These are phyloP conservation scores for Drosophila buzzatii DNA, from an alignment of 2,888 invertebrate species.

Conservation along the genomic window DNA sequence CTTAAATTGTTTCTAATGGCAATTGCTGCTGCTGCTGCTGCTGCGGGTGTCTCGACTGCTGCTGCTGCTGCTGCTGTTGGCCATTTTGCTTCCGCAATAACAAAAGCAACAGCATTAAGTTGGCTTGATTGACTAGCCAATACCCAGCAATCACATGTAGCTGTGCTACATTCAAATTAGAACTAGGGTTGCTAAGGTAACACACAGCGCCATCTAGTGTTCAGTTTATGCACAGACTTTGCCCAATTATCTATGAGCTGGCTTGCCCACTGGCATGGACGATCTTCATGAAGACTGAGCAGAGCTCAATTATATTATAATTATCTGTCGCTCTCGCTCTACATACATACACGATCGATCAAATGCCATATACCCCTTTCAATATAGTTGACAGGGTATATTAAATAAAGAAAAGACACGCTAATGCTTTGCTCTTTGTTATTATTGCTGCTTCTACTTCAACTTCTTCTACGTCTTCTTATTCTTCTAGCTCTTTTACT, in stretches of 20 bases:
- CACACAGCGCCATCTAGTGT: not conserved
- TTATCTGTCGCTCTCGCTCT: not conserved
- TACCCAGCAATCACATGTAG: not conserved
- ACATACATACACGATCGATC: too few species aligned
- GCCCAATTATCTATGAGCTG: not conserved
- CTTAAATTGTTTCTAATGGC: conserved; percentile 8
- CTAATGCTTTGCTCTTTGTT: not conserved
- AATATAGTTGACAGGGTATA: not conserved
- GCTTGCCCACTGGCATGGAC: not conserved
- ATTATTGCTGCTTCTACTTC: not conserved
- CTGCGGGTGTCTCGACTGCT: not conserved
- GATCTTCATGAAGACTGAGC: too few species aligned
- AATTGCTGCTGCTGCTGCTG: conserved; percentile 10
- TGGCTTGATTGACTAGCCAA: not conserved
- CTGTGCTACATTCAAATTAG: too few species aligned
- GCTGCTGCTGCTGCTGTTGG: conserved; percentile 12
- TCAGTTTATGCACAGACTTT: not conserved
- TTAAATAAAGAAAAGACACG: not conserved
- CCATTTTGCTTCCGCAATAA: conserved; percentile 61
- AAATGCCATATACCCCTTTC: not conserved
- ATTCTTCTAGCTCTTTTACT: too few species aligned
- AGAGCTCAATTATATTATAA: not conserved
- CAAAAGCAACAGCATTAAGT: conserved; percentile 25
- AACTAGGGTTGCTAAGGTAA: too few species aligned
- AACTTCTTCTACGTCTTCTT: not conserved